These are phyloP conservation scores for Sceloporus tristichus DNA, from an alignment of 2,113 vertebrate genomes.

Conservation along the genomic window DNA sequence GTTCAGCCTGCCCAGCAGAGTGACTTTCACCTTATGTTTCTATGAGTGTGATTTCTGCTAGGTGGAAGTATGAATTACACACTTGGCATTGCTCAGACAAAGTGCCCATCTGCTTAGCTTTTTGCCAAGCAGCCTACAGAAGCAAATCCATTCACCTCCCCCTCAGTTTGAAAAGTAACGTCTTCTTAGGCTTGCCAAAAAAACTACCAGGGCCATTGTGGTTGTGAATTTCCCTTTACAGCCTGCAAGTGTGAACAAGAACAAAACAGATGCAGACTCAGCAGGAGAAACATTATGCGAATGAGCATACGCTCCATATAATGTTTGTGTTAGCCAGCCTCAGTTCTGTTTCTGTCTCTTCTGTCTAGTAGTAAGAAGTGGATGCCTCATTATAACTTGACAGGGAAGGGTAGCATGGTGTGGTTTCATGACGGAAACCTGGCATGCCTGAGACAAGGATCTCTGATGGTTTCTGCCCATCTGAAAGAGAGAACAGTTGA, in stretches of 20 bases:
- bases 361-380: neutral
- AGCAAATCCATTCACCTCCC: neutral
- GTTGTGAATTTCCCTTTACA: conserved; percentile 24
- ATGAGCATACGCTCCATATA: conserved; percentile 8
- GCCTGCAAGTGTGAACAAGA: conserved; percentile 40
- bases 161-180: neutral
- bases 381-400: conserved; percentile 5
- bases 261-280: conserved; percentile 42
- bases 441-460: neutral
- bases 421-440: neutral
- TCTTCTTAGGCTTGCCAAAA: conserved; percentile 11
- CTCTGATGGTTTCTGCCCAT: neutral
- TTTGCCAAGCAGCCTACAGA: neutral
- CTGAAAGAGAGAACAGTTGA: neutral
- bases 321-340: neutral
- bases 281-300: conserved; percentile 30
- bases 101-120: conserved; percentile 27
- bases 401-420: neutral
- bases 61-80: conserved; percentile 14
- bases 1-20: neutral
- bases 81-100: neutral
- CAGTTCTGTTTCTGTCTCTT: neutral
- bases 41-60: conserved; percentile 24
- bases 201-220: neutral
- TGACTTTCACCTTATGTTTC: conserved; percentile 26